phyloP scores from a whole-genome alignment of 2,113 vertebrate genomes.

The Tonatia bakeri region DNA sequence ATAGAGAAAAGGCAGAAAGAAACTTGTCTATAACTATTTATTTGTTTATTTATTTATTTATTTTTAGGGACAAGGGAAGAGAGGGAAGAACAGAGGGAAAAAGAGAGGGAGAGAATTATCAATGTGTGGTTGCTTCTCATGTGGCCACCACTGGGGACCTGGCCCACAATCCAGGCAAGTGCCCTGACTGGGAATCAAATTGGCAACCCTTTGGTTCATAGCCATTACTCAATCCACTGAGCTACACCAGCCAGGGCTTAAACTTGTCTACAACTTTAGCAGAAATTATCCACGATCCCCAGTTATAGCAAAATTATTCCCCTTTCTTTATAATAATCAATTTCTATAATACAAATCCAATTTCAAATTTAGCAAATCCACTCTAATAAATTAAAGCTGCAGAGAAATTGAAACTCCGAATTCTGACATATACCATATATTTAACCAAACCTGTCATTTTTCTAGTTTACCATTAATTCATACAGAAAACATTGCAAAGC shows the following conservation, averaged over 20 bases:
- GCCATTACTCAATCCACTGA: too few relatives aligned
- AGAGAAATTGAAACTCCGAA: neutral
- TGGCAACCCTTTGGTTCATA: too few relatives aligned
- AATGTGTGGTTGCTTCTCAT: too few relatives aligned
- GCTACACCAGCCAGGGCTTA: neutral
- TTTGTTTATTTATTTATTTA: neutral
- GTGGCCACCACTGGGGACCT: too few relatives aligned
- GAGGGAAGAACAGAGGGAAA: too few relatives aligned
- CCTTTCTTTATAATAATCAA: constrained; percentile 24
- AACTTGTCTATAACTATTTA: neutral
- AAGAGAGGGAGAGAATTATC: too few relatives aligned
- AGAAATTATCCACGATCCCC: neutral
- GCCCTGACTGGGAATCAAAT: too few relatives aligned
- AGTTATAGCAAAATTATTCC: neutral
- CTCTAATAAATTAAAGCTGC: neutral
- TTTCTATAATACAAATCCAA: constrained; percentile 14
- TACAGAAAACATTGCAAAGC: neutral
- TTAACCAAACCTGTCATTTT: neutral
- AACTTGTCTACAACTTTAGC: neutral
- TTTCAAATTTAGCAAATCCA: constrained; percentile 19
- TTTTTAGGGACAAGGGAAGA: too few relatives aligned
- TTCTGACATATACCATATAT: neutral
- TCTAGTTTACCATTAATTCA: neutral
- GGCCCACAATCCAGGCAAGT: too few relatives aligned
- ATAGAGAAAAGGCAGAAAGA: neutral